Conservation (phyloP, 2,113 vertebrate genomes). For the Psittacus erithacus region DNA sequence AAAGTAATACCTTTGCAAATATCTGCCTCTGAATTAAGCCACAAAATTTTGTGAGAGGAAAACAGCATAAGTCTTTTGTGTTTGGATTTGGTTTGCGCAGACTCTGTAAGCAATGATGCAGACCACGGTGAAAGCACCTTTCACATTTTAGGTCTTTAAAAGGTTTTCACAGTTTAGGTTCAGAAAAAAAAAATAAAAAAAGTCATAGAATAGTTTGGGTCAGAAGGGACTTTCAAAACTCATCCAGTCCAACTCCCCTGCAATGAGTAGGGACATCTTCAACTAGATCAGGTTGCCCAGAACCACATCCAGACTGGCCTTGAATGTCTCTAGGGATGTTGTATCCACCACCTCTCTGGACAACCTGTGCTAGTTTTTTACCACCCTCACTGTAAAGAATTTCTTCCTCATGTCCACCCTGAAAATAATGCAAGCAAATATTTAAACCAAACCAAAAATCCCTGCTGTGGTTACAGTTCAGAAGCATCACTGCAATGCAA, state of each 20-base stretch:
- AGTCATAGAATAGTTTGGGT: neutral
- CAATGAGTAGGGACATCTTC: neutral
- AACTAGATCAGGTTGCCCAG: neutral
- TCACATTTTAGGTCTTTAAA: neutral
- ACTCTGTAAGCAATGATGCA: rapidly evolving
- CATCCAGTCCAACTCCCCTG: neutral
- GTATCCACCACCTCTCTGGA: neutral
- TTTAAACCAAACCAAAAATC: neutral
- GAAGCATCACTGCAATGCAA: neutral
- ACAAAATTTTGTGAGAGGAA: neutral
- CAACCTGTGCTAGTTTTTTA: neutral
- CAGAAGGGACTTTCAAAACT: neutral
- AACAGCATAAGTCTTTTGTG: neutral
- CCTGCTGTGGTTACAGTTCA: neutral
- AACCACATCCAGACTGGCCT: neutral
- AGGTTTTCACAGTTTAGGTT: neutral
- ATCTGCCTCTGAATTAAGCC: neutral
- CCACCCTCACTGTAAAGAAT: neutral
- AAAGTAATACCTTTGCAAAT: neutral
- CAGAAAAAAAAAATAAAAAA: neutral
- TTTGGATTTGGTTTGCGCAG: neutral
- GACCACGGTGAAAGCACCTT: neutral
- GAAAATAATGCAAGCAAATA: neutral
- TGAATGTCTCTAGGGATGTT: neutral
- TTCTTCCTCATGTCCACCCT: neutral